A percentile compares a stretch with the other conserved stretches of the same genome.
phyloP scores from a whole-genome alignment of 2,113 vertebrate genomes.

The Caretta caretta region DNA sequence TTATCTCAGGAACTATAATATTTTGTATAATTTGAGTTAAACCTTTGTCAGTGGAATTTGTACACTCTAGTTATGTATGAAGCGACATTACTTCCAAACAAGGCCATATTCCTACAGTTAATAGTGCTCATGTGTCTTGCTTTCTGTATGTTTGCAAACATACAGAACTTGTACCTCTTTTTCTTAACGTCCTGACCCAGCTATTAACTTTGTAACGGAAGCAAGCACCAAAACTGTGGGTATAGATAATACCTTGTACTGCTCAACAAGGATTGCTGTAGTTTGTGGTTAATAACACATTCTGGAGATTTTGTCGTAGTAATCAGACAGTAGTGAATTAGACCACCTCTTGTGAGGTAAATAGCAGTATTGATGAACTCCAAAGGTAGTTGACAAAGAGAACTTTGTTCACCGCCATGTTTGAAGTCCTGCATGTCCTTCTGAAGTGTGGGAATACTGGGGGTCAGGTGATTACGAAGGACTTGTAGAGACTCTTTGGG shows the following conservation, averaged over 20 bases:
- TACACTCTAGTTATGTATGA: no score
- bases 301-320: background rate
- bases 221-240: background rate
- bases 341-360: no score
- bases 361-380: background rate
- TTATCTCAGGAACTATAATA: no score
- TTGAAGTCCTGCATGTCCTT: no score
- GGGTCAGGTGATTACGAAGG: background rate
- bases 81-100: background rate
- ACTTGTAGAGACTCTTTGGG: background rate
- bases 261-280: background rate
- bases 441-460: rapidly evolving
- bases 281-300: background rate
- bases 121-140: background rate
- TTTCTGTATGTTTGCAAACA: background rate
- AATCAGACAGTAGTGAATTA: no score
- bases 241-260: background rate
- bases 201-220: background rate
- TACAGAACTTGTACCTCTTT: background rate
- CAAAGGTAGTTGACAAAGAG: background rate
- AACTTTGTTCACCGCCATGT: no score
- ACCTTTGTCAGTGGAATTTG: no score
- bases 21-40: no score
- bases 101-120: background rate
- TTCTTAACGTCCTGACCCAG: background rate